phyloP scores from a whole-genome alignment of 2,113 vertebrate species.

The Galemys pyrenaicus region DNA sequence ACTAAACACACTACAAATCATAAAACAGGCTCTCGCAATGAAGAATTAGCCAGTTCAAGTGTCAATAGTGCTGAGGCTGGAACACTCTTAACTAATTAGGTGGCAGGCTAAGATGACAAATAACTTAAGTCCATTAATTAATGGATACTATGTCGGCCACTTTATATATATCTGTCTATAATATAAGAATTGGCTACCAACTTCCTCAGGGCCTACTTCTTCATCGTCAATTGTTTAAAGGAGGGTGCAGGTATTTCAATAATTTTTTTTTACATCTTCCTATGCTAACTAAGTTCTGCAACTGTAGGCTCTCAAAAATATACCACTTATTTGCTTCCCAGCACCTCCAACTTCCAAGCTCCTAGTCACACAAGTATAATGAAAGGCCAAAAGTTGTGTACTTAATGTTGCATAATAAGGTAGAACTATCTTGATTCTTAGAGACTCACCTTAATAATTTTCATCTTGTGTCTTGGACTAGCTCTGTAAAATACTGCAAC shows the following conservation, averaged over 20 bases:
- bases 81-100: background rate
- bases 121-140: background rate
- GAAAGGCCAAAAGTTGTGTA: background rate
- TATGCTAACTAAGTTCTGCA: conserved; percentile 14
- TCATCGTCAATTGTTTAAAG: background rate
- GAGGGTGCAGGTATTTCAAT: background rate
- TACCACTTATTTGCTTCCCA: background rate
- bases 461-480: conserved; percentile 97
- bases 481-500: conserved; percentile 96
- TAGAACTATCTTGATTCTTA: background rate
- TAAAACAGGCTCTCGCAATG: background rate
- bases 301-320: background rate
- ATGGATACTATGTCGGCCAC: background rate
- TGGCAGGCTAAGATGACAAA: background rate
- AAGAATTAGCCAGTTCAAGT: background rate
- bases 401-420: background rate
- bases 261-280: background rate
- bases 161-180: background rate
- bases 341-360: background rate
- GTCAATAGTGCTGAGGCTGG: background rate
- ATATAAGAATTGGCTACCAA: background rate
- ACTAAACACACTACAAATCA: background rate
- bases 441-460: conserved; percentile 95
- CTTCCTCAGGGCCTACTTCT: background rate
- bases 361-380: background rate